Base-by-base conservation (phyloP, 2,797 vertebrate genomes). In the Coranthus polyacanthus region DNA sequence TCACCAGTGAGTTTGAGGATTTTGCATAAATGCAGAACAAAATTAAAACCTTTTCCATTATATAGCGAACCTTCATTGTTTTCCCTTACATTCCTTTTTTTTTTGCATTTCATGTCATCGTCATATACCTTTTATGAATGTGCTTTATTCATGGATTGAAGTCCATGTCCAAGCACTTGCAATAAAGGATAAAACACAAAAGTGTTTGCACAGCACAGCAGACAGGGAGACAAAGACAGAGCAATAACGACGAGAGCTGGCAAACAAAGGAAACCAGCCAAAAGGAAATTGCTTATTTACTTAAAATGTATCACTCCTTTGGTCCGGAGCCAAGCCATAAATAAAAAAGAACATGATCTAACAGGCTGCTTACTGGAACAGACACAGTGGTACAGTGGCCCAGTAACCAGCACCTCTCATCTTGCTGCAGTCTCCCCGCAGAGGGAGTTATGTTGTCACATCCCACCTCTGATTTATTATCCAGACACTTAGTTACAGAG, bases 381-480 rank as follows among this genome's bases (percentile, higher is more conserved):
- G 61, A 17, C 34, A 18, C 36, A 22, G 34, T 54, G 58, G 41
- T 69, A 53, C 63, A 69, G 64, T 42, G 36, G 61, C 73, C 53
- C 34, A 55, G 63, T 21, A 53, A 60, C 20, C 41, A 22, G 55
- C 42, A 52, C 43, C 49, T 44, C 59, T 72, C 11, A 53, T 43
- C 43, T 26, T 55, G 54, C 62, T 55, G 60, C 68, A 55, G 45
- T 45, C 44, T 81, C 85, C 72, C 79, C 26, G 46, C 0, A 43
- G 81, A 75, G 42, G 18, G 59, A 81, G 64, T 26, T 60, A 17
- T 72, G 60, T 47, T 88, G 71, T 86, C 79, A 78, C 64, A 61
- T 70, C 43, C 52, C 58, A 65, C 64, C 67, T 70, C 62, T 89
- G 84, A 90, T 91, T 92, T 89, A 90, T 92, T 59, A 78, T 80